These are phyloP conservation scores for Lophura nycthemera DNA, from an alignment of 2,113 vertebrate genomes.

Conservation along the genomic window DNA sequence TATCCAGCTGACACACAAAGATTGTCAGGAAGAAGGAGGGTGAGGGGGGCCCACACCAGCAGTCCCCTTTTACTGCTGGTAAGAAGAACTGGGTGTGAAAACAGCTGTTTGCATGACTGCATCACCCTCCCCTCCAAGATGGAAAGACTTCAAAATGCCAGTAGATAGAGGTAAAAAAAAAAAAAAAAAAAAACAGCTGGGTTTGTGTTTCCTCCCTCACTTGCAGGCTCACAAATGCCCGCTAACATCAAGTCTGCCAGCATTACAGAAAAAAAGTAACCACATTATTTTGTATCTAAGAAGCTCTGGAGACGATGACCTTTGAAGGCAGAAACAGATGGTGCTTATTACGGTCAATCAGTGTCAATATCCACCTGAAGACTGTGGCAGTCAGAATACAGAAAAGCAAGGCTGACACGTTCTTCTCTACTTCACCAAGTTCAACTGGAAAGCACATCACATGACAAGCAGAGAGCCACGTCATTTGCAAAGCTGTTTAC, in stretches of 20 bases:
- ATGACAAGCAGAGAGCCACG: background rate
- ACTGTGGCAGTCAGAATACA: background rate
- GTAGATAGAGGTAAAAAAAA: background rate
- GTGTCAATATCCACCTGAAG: background rate
- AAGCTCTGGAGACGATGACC: background rate
- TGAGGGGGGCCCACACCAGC: background rate
- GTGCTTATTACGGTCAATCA: background rate
- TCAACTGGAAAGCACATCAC: background rate
- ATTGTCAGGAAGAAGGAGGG: too few species aligned
- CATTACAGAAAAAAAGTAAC: background rate
- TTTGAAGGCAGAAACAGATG: background rate
- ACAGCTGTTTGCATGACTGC: background rate
- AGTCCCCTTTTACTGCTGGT: background rate
- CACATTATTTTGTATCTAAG: background rate
- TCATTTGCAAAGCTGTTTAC: background rate
- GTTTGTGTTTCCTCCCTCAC: background rate
- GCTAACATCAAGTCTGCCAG: background rate
- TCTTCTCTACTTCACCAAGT: background rate
- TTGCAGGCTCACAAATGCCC: background rate
- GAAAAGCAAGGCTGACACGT: background rate
- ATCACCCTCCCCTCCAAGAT: too few species aligned
- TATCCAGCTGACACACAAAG: too few species aligned
- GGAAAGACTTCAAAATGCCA: fast-evolving
- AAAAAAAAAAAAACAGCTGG: too few species aligned
- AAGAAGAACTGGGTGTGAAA: background rate